Evolutionary conservation across 2,113 vertebrate species (phyloP), one percentile per base, ranked within the genome.

Genomic region (Cyanistes caeruleus): DNA sequence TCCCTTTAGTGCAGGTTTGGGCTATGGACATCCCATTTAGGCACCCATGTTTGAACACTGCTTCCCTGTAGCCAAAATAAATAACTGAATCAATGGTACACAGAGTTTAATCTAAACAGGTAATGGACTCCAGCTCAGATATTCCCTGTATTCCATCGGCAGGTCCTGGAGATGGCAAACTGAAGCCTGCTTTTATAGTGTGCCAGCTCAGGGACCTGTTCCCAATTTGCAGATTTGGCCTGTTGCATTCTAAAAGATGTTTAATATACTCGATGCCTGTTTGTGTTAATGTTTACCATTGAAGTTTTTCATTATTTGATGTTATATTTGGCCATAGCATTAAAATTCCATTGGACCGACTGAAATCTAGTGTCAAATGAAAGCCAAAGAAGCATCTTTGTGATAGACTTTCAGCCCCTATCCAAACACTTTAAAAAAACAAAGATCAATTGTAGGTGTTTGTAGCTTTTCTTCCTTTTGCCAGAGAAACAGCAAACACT

Each of bases 281-380:
- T 97, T 91, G 84, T 89, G 95, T 97, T 94, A 94, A 96, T 98
- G 97, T 98, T 98, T 98, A 97, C 96, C 95, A 97, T 95, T 97
- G 96, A 95, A 97, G 94, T 94, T 97, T 98, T 97, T 97, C 94
- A 98, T 98, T 97, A 98, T 97, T 98, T 96, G 93, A 97, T 98
- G 97, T 98, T 98, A 80, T 97, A 94, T 95, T 98, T 98, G 98
- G 98, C 97, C 82, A 65, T 6, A 52, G 93, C 81, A 83, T 89
- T 91, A 95, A 33, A 94, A 95, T 95, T 96, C 92, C 89, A 89
- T 96, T 95, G 86, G 96, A 95, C 75, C 39, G 5, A 87, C 96
- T 94, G 82, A 97, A 95, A 97, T 91, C 93, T 95, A 82, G 70
- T 78, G 94, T 96, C 94, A 95, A 93, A 95, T 43, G 60, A 73